Base-by-base conservation (phyloP, 1,140 invertebrate genomes). In the Protaetia brevitarsis region DNA sequence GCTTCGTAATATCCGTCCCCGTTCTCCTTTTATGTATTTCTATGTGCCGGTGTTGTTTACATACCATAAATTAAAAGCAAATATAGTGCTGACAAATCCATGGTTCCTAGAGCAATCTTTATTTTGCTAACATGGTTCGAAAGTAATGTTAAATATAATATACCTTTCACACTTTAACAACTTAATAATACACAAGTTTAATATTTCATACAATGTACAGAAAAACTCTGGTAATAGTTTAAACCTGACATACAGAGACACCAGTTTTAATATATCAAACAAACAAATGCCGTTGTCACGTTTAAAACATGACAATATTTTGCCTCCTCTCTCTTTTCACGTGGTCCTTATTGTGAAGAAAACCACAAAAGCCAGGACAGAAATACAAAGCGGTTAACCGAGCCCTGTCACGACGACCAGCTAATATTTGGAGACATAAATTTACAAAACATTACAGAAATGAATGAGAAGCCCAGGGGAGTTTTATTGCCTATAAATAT, bases 371-470 rank as follows among this genome's bases (percentile, higher is more conserved):
- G 31, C 66, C 63, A 67, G 60, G 65, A 66, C 67, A 64, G 64
- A 66, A 67, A 72, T 69, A 70, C 68, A 51, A 51, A 51, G 70
- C 65, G 66, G 45, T 45, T 59, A 68, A 65, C 66, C 37, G 59
- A 16, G 41, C 37, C 68, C 73, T 74, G 72, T 72, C 73, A 74
- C 19, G 51, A 67, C 36, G 66, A 70, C 68, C 37, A 76, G 70
- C 72, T 76, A 74, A 76, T 76, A 76, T 76, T 73, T 68, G 72
- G 68, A 68, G 68, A 76, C 74, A 76, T 76, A 76, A 76, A 76
- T 76, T 76, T 73, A 74, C 73, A 74, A 76, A 76, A 74, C 72
- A 73, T 68, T 56, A 60, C 65, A 64, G 69, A 72, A 74, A 74
- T 76, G 73, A 76, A 69, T 73, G 70, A 76, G 74, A 74, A 68